These are phyloP conservation scores for Tylochromis polylepis DNA, from an alignment of 2,113 vertebrate species.

Conservation along the genomic window DNA sequence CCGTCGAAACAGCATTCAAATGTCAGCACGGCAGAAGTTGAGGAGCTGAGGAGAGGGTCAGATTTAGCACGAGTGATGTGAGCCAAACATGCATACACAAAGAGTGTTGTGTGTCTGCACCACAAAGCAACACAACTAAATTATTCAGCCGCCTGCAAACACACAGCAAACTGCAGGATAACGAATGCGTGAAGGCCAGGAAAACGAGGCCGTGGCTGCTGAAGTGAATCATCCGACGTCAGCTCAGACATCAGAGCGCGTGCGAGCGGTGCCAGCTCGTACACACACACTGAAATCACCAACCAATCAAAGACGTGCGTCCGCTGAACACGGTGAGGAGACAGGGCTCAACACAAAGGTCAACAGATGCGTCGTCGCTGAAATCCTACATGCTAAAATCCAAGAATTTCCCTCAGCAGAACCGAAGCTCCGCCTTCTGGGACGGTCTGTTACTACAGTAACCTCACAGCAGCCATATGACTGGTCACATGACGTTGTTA, in stretches of 20 bases:
- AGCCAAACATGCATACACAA: neutral
- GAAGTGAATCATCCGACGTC: neutral
- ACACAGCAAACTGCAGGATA: neutral
- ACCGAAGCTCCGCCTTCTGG: neutral
- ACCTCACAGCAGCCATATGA: neutral
- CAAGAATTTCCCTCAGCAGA: neutral
- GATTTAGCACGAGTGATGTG: neutral
- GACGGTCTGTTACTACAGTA: neutral
- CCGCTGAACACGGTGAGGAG: too few relatives aligned
- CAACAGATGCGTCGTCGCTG: too few relatives aligned
- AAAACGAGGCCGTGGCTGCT: rapidly evolving
- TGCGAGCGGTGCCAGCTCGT: rapidly evolving
- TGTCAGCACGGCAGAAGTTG: neutral
- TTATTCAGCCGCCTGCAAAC: neutral
- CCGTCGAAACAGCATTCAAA: neutral
- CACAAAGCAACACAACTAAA: neutral
- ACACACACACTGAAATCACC: rapidly evolving
- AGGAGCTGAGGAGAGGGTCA: neutral
- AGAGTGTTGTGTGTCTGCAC: neutral
- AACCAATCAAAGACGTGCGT: neutral
- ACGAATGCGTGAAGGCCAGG: neutral
- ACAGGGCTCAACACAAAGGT: neutral
- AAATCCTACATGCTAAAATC: neutral
- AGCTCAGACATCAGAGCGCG: neutral
- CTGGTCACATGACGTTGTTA: neutral